Percentiles rank a stretch among this genome's conserved stretches.
Evolutionary conservation across 2,797 vertebrate genomes (phyloP).

Genomic region (Channa striata): DNA sequence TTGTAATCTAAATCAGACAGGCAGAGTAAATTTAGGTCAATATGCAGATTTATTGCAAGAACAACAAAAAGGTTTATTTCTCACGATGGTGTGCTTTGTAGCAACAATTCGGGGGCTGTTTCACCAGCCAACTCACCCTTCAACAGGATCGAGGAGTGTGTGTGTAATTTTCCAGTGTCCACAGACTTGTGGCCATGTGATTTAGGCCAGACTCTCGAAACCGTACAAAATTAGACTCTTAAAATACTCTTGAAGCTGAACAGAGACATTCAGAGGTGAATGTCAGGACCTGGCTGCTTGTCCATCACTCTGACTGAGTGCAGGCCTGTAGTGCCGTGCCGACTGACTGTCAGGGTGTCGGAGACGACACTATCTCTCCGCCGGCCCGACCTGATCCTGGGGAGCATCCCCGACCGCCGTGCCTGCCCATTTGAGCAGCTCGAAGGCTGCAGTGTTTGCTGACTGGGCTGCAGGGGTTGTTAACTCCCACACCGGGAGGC

Average conservation of each 20-base stretch:
- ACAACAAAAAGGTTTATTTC: too few species aligned
- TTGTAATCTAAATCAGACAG: too few species aligned
- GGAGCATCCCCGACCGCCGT: conserved; percentile 68
- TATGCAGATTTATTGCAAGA: too few species aligned
- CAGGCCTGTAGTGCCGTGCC: conserved; percentile 53
- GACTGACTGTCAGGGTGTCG: conserved; percentile 69
- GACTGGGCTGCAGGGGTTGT: conserved; percentile 69
- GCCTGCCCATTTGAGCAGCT: conserved; percentile 43
- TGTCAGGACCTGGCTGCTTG: conserved; percentile 36
- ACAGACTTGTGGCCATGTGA: neutral
- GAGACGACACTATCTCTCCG: conserved; percentile 80
- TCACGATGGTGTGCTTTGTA: too few species aligned
- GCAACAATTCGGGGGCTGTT: too few species aligned
- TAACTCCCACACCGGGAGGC: conserved; percentile 68
- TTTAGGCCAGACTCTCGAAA: neutral
- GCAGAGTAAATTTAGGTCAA: too few species aligned
- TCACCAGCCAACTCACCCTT: neutral
- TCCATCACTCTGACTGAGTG: conserved; percentile 62
- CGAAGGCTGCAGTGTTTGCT: conserved; percentile 63
- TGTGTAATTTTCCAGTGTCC: neutral
- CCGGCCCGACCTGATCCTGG: conserved; percentile 61
- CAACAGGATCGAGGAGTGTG: too few species aligned
- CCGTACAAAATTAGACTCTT: neutral
- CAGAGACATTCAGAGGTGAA: conserved; percentile 11
- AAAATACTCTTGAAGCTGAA: neutral